Evolutionary conservation across 2,113 vertebrate species (phyloP).

Genomic region (Phylloscopus trochiloides): DNA sequence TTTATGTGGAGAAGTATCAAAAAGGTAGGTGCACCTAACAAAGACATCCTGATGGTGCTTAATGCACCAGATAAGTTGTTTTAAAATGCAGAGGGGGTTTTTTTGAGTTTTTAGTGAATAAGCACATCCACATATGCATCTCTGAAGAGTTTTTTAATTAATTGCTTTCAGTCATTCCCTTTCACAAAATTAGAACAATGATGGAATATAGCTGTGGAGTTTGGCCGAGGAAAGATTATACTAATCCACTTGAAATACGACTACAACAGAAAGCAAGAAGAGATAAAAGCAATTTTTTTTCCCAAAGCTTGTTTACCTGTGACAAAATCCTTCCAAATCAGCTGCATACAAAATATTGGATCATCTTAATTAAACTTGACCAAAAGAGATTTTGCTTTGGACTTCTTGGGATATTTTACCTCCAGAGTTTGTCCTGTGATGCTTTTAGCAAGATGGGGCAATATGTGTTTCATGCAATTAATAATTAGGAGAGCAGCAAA

Average conservation of each 20-base stretch:
- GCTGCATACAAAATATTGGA: neutral
- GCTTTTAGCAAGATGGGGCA: neutral
- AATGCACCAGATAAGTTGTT: neutral
- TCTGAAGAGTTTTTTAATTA: constrained; percentile 35
- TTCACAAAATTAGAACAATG: constrained; percentile 26
- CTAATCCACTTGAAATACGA: constrained; percentile 26
- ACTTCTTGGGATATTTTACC: neutral
- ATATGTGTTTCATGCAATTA: neutral
- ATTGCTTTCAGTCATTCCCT: constrained; percentile 16
- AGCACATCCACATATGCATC: neutral
- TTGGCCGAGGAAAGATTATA: neutral
- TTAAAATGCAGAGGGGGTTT: neutral
- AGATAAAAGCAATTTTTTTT: neutral
- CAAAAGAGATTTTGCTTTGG: neutral
- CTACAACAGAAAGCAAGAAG: constrained; percentile 23
- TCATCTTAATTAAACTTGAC: neutral
- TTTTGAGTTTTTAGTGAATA: constrained; percentile 4
- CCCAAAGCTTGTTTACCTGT: constrained; percentile 30
- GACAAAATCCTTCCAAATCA: constrained; percentile 11
- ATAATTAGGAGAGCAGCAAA: neutral
- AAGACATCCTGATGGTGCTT: neutral
- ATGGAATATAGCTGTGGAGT: neutral
- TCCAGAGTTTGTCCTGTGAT: neutral
- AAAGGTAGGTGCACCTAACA: neutral
- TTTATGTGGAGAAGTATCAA: neutral